phyloP scores from a whole-genome alignment of 2,797 vertebrate genomes.

The Petrocephalus sullivani region DNA sequence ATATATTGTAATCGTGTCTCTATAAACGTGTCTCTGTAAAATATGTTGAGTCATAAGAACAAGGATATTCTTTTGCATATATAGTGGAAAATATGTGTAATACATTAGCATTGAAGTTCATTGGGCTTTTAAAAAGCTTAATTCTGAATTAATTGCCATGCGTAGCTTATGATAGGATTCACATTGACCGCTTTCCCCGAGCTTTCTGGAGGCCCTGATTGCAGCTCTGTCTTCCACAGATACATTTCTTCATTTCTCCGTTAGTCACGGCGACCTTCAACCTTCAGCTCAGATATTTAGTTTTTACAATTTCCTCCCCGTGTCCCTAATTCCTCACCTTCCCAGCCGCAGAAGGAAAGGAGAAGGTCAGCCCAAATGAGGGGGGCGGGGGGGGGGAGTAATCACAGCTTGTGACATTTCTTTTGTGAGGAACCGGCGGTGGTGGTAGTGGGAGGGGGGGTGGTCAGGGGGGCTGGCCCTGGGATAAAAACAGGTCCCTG shows the following conservation, averaged over 20 bases:
- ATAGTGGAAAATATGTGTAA: constrained; percentile 4
- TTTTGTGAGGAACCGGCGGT: background rate
- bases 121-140: background rate
- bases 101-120: background rate
- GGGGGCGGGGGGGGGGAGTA: background rate
- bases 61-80: constrained; percentile 13
- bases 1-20: constrained; percentile 5
- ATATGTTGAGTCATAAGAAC: constrained; percentile 8
- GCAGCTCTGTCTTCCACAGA: background rate
- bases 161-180: background rate
- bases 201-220: background rate
- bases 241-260: background rate
- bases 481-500: constrained; percentile 13
- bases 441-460: background rate
- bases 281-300: constrained; percentile 2
- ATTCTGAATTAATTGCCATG: constrained; percentile 5
- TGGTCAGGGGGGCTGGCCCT: background rate
- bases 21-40: background rate
- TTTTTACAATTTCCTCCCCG: constrained; percentile 8
- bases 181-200: background rate
- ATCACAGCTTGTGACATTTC: constrained; percentile 15
- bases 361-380: background rate
- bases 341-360: constrained; percentile 6
- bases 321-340: constrained; percentile 20
- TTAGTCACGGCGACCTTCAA: background rate